Evolutionary conservation across 2,888 invertebrate species (phyloP).

Genomic region (Busseola fusca): DNA sequence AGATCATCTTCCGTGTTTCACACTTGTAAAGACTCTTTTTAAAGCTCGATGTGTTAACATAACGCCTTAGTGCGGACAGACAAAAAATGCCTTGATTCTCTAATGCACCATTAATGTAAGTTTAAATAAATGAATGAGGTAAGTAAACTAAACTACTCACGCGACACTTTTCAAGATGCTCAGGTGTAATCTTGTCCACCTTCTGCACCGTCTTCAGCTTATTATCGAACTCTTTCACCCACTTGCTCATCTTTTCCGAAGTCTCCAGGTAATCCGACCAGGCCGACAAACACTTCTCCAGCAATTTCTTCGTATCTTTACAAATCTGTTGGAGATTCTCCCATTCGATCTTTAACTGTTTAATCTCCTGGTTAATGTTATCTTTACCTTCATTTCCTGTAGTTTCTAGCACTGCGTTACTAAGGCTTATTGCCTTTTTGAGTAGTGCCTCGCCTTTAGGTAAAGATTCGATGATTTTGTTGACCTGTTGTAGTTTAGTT

Average conservation of each 20-base stretch:
- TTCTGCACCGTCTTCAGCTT: slow-evolving; percentile 91
- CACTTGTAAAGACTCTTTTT: no score
- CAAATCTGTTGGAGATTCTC: slow-evolving; percentile 93
- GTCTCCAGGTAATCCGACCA: slow-evolving; percentile 95
- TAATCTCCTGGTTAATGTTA: slow-evolving; percentile 93
- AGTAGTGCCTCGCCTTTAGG: slow-evolving; percentile 92
- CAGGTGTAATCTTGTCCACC: slow-evolving; percentile 93
- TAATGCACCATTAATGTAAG: no score
- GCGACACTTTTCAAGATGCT: slow-evolving; percentile 93
- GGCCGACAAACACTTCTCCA: slow-evolving; percentile 93
- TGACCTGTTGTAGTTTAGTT: slow-evolving; percentile 93
- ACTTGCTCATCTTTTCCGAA: slow-evolving; percentile 92
- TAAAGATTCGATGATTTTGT: slow-evolving; percentile 91
- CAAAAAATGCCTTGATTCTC: no score
- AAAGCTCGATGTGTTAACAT: no score
- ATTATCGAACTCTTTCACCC: slow-evolving; percentile 92
- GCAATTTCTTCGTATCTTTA: slow-evolving; percentile 92
- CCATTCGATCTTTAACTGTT: slow-evolving; percentile 94
- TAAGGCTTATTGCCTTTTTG: slow-evolving; percentile 92
- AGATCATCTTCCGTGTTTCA: no score
- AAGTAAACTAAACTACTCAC: slow-evolving; percentile 79
- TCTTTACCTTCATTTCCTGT: slow-evolving; percentile 96
- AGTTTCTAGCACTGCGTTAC: slow-evolving; percentile 92
- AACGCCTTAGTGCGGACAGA: no score
- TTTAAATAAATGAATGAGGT: no score